Evolutionary conservation across 1,140 invertebrate species (phyloP).

Genomic region (Oscheius sp.): DNA sequence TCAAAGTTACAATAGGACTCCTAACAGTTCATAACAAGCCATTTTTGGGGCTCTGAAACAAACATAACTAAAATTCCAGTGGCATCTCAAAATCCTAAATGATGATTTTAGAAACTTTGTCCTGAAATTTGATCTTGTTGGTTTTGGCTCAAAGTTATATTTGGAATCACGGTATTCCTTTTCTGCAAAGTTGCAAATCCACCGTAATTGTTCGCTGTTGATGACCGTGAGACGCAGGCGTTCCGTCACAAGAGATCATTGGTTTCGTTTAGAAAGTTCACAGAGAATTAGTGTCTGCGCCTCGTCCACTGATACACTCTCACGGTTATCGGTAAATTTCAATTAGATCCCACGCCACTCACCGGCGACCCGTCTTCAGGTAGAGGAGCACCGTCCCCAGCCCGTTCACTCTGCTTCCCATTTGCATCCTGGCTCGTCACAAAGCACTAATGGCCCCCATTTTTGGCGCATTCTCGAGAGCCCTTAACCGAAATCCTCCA

Average conservation of each 20-base stretch:
- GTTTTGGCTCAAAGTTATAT: no score
- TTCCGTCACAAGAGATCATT: background rate
- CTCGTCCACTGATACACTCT: background rate
- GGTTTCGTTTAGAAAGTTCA: background rate
- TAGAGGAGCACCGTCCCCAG: background rate
- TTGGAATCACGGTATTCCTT: no score
- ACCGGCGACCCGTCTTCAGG: background rate
- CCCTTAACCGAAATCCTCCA: background rate
- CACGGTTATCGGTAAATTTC: constrained; percentile 7
- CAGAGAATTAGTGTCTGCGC: background rate
- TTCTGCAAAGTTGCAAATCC: no score
- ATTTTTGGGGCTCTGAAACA: no score
- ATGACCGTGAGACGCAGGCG: background rate
- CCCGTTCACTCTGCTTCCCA: background rate
- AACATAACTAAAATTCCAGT: no score
- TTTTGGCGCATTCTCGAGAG: background rate
- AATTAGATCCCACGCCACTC: constrained; percentile 10
- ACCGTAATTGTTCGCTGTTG: background rate
- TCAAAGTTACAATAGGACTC: no score
- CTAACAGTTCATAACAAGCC: no score
- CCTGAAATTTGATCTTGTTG: no score
- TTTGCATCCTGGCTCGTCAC: background rate
- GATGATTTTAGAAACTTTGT: no score
- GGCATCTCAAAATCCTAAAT: no score
- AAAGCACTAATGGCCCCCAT: background rate